Percentiles rank a stretch among this genome's conserved stretches.
These are phyloP conservation scores for Rhingia rostrata DNA, from an alignment of 2,888 invertebrate species.

Conservation along the genomic window DNA sequence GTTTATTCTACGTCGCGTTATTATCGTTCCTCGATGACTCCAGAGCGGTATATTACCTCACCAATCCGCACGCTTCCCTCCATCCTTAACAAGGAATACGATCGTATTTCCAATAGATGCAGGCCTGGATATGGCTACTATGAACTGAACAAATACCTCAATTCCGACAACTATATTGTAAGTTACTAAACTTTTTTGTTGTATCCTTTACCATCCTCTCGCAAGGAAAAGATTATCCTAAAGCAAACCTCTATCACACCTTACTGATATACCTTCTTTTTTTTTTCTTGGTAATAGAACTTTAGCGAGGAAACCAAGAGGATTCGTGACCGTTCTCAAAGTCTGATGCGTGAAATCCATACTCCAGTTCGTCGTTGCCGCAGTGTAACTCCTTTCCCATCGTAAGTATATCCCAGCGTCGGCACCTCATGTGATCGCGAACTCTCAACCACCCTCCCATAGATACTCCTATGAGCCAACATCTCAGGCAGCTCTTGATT, in stretches of 20 bases:
- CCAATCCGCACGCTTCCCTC: constrained; percentile 86
- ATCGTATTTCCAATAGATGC: constrained; percentile 87
- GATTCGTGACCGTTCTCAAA: constrained; percentile 90
- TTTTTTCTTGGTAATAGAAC: constrained; percentile 84
- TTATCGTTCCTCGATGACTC: constrained; percentile 76
- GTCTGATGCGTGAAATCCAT: constrained; percentile 89
- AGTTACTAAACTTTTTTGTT: constrained; percentile 79
- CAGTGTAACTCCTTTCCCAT: constrained; percentile 83
- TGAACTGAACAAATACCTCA: constrained; percentile 90
- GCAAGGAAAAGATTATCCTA: too few species aligned
- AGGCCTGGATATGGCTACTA: constrained; percentile 86
- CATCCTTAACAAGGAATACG: constrained; percentile 87
- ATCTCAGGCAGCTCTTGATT: constrained; percentile 84
- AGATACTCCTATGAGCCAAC: constrained; percentile 82
- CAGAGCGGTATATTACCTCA: constrained; percentile 79
- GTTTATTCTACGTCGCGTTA: constrained; percentile 75
- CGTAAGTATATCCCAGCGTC: constrained; percentile 77
- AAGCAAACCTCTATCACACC: too few species aligned
- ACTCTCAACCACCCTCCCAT: constrained; percentile 19
- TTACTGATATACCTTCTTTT: neutral
- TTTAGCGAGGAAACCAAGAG: constrained; percentile 92
- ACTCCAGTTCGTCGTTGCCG: constrained; percentile 89
- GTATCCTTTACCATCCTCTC: neutral
- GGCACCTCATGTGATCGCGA: neutral
- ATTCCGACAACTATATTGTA: constrained; percentile 90